Evolutionary conservation across 2,113 vertebrate genomes (phyloP).

Genomic region (Guaruba guarouba): DNA sequence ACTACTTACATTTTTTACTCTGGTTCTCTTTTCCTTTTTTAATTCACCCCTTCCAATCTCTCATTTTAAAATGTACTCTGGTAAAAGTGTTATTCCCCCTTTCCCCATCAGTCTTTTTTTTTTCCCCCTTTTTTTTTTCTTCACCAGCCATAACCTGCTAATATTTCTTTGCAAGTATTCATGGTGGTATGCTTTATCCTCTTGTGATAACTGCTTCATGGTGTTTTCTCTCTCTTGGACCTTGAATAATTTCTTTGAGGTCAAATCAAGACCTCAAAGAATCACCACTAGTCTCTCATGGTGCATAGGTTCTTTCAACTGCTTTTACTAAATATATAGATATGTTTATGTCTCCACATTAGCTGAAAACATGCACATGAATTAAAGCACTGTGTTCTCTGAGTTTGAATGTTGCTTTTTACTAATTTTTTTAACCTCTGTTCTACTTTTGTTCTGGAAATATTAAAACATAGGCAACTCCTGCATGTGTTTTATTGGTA

Average conservation of each 20-base stretch:
- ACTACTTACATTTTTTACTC: background rate
- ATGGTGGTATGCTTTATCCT: background rate
- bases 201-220: background rate
- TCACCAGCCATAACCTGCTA: background rate
- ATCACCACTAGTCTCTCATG: background rate
- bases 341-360: background rate
- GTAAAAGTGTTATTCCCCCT: background rate
- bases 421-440: background rate
- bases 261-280: background rate
- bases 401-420: background rate
- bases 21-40: background rate
- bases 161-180: background rate
- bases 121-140: background rate
- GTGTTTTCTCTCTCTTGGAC: background rate
- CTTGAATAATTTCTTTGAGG: background rate
- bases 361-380: background rate
- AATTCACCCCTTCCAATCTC: background rate
- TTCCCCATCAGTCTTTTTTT: background rate
- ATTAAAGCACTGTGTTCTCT: background rate
- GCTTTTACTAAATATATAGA: background rate
- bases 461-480: background rate
- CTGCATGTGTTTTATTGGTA: background rate
- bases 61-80: background rate
- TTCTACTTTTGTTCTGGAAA: background rate
- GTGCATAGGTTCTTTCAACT: background rate